A percentile compares a stretch with the other conserved stretches of the same genome.
phyloP scores from a whole-genome alignment of 2,888 invertebrate genomes.

The Aspidiotus rigidus region DNA sequence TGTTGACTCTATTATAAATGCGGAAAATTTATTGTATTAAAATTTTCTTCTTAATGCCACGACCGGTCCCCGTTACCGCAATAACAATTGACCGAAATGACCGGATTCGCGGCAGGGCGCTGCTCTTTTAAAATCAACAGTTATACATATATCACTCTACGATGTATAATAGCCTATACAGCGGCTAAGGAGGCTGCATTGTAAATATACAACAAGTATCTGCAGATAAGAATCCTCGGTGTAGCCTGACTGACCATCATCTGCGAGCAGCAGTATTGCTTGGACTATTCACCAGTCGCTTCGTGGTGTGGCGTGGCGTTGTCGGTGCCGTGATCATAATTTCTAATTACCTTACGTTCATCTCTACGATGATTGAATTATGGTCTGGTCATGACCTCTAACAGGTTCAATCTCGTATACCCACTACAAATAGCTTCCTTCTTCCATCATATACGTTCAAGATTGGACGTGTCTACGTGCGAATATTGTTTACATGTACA shows the following conservation, averaged over 20 bases:
- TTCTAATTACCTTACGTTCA: constrained; percentile 6
- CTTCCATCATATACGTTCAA: not conserved
- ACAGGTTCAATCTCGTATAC: not conserved
- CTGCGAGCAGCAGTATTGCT: not conserved
- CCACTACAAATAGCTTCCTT: not conserved
- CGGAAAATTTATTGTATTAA: constrained; percentile 5
- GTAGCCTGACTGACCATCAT: too few relatives aligned
- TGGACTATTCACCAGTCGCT: not conserved
- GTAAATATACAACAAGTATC: too few relatives aligned
- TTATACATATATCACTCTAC: not conserved
- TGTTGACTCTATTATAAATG: constrained; percentile 11
- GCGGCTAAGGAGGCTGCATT: too few relatives aligned
- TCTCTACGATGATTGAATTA: constrained; percentile 10
- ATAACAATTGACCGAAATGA: constrained; percentile 12
- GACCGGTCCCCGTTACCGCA: not conserved
- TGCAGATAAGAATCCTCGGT: too few relatives aligned
- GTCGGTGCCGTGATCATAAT: not conserved
- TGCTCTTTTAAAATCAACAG: constrained; percentile 1
- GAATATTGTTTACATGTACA: too few relatives aligned
- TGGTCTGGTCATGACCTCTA: not conserved
- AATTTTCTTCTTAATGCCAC: not conserved
- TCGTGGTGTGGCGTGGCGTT: not conserved
- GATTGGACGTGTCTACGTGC: too few relatives aligned
- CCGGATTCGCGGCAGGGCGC: not conserved
- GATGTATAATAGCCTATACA: too few relatives aligned